Conservation (phyloP, 1,140 invertebrate species). For the Galleria mellonella region DNA sequence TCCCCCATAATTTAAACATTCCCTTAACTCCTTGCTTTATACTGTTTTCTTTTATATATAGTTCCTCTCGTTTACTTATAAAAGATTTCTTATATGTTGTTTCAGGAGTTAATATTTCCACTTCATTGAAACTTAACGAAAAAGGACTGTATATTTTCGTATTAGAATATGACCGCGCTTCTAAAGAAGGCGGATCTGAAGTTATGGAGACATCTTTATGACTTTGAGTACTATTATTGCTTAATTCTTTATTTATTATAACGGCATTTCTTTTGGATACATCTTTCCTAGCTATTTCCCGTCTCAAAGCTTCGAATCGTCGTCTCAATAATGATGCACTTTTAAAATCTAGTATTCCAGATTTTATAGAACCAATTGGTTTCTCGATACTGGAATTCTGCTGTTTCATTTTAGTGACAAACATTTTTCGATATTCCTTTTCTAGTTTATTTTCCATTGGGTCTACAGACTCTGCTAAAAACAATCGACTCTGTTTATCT, state of each 20-base stretch:
- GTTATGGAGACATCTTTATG: slow-evolving; percentile 44
- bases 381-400: slow-evolving; percentile 20
- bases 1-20: slow-evolving; percentile 54
- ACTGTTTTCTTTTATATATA: slow-evolving; percentile 13
- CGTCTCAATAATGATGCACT: slow-evolving; percentile 33
- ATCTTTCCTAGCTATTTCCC: slow-evolving; percentile 32
- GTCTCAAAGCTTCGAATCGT: slow-evolving; percentile 41
- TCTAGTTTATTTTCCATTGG: slow-evolving; percentile 48
- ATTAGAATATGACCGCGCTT: slow-evolving; percentile 31
- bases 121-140: not conserved
- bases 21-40: slow-evolving; percentile 36
- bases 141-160: slow-evolving; percentile 28
- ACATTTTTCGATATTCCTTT: slow-evolving; percentile 44
- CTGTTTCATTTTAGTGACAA: slow-evolving; percentile 24
- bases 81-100: slow-evolving; percentile 7
- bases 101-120: not conserved
- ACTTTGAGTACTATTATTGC: slow-evolving; percentile 15
- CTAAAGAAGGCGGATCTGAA: slow-evolving; percentile 46
- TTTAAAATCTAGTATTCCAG: slow-evolving; percentile 27
- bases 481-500: slow-evolving; percentile 7
- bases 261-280: slow-evolving; percentile 21
- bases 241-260: slow-evolving; percentile 9
- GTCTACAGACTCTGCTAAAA: slow-evolving; percentile 18
- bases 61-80: slow-evolving; percentile 12
- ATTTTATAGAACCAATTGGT: too few species aligned